phyloP scores from a whole-genome alignment of 2,888 invertebrate genomes.

The Deroplatys truncata region DNA sequence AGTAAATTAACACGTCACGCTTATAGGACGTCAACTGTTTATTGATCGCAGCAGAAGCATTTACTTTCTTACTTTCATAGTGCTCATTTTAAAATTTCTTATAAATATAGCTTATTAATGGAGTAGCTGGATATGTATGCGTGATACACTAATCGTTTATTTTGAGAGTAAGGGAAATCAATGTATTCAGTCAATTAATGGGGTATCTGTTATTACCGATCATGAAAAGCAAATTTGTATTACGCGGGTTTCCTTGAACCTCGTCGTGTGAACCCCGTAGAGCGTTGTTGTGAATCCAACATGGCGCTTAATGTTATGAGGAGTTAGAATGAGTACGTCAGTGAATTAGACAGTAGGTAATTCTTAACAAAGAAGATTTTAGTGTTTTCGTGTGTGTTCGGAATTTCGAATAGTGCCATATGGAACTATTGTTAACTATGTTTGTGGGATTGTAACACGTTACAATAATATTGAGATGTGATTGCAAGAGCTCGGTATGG shows the following conservation, averaged over 20 bases:
- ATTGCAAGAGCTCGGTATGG: neutral
- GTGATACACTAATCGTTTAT: neutral
- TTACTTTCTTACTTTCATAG: conserved; percentile 16
- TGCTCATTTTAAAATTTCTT: neutral
- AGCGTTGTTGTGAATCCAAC: conserved; percentile 69
- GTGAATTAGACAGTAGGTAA: conserved; percentile 30
- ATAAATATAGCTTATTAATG: neutral
- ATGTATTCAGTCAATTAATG: neutral
- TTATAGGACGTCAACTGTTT: conserved; percentile 28
- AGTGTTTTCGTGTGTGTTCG: neutral
- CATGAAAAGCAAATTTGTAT: conserved; percentile 17
- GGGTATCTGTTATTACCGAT: neutral
- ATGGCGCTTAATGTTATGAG: conserved; percentile 64
- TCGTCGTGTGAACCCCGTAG: conserved; percentile 53
- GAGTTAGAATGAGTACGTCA: conserved; percentile 42
- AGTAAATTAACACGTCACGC: conserved; percentile 25
- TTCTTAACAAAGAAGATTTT: conserved; percentile 16
- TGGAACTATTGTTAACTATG: neutral
- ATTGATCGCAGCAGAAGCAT: conserved; percentile 24
- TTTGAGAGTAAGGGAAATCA: neutral
- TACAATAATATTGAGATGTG: neutral
- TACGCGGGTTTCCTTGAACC: conserved; percentile 43
- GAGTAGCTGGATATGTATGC: neutral
- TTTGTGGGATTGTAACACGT: neutral
- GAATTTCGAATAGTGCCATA: neutral